Percentiles rank a stretch among this genome's conserved stretches.
Conservation (phyloP, 1,140 invertebrate genomes). For the Leptonema lineaticorne region DNA sequence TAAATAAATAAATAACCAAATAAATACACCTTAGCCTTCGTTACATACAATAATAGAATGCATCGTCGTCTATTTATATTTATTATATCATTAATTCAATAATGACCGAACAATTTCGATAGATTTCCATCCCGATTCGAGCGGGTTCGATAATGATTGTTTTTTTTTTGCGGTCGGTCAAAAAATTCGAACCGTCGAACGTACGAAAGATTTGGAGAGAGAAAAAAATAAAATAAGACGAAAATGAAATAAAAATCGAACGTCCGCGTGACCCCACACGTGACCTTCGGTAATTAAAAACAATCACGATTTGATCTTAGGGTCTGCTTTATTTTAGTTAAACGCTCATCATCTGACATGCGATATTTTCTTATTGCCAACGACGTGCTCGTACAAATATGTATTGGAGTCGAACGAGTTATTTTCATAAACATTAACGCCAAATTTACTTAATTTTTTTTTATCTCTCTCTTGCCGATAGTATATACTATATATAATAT, state of each 20-base stretch:
- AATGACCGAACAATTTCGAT: background rate
- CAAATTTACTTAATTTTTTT: too few relatives aligned
- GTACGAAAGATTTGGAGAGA: too few relatives aligned
- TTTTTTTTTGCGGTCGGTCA: background rate
- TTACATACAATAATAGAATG: background rate
- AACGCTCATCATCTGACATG: conserved; percentile 28
- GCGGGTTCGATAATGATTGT: background rate
- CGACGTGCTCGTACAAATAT: background rate
- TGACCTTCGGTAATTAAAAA: conserved; percentile 34
- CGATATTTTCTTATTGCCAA: conserved; percentile 20
- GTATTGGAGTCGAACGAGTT: too few relatives aligned
- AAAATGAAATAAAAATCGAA: too few relatives aligned
- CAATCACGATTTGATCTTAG: conserved; percentile 33
- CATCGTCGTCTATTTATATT: background rate
- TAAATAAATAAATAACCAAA: background rate
- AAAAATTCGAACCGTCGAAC: too few relatives aligned
- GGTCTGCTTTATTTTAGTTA: conserved; percentile 32
- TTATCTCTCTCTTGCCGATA: too few relatives aligned
- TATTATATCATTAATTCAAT: conserved; percentile 13
- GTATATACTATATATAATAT: background rate
- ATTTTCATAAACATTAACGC: background rate
- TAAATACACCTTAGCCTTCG: too few relatives aligned
- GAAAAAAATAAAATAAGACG: too few relatives aligned
- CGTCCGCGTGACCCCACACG: conserved; percentile 3
- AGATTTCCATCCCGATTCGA: background rate